Evolutionary conservation across 1,140 invertebrate genomes (phyloP).

Genomic region (Scaptomyza pallida): DNA sequence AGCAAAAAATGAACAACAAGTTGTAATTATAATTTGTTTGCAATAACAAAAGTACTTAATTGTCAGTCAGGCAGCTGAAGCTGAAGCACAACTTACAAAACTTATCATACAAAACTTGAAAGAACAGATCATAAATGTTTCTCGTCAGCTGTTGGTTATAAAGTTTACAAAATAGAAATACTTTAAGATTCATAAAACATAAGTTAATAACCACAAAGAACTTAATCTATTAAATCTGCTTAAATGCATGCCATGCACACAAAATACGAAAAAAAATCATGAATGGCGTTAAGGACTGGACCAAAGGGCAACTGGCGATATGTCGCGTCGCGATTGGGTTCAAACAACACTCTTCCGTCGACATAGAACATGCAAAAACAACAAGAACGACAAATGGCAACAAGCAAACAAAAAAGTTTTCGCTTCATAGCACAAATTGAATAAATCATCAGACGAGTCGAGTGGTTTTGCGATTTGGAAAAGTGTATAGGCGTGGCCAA

Average conservation of each 20-base stretch:
- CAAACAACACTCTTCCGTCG: slow-evolving; percentile 64
- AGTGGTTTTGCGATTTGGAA: slow-evolving; percentile 28
- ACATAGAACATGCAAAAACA: slow-evolving; percentile 14
- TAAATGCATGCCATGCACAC: neutral
- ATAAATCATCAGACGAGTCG: slow-evolving; percentile 72
- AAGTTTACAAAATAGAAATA: neutral
- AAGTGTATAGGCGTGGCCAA: slow-evolving; percentile 7
- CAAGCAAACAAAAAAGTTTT: slow-evolving; percentile 74
- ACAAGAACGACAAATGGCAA: slow-evolving; percentile 16
- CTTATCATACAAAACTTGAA: slow-evolving; percentile 18
- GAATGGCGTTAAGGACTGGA: slow-evolving; percentile 24
- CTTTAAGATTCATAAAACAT: too few species aligned
- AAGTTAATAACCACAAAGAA: too few species aligned
- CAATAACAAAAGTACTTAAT: slow-evolving; percentile 32
- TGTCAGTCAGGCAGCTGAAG: slow-evolving; percentile 3
- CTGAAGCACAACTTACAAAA: neutral
- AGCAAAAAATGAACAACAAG: slow-evolving; percentile 32
- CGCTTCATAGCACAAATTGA: slow-evolving; percentile 81
- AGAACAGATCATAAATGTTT: neutral
- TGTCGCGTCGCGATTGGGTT: slow-evolving; percentile 58
- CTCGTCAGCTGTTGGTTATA: neutral
- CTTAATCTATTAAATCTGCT: too few species aligned
- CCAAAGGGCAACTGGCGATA: slow-evolving; percentile 10
- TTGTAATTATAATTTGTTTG: slow-evolving; percentile 43
- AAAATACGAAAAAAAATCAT: slow-evolving; percentile 37